phyloP scores from a whole-genome alignment of 1,140 invertebrate genomes.

The Papilio dardanus region DNA sequence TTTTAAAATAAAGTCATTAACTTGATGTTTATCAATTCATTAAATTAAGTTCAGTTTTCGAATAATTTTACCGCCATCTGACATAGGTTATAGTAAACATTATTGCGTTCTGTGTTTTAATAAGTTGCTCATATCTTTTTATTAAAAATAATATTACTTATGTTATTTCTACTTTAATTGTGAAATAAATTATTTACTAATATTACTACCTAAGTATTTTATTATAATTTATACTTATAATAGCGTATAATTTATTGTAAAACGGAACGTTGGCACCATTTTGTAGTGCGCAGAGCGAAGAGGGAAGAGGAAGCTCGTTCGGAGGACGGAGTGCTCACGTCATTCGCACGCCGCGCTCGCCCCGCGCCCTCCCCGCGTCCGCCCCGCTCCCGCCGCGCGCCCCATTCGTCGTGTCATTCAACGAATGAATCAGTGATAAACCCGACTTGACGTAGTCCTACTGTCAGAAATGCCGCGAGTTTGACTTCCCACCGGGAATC shows the following conservation, averaged over 20 bases:
- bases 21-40: too few species aligned
- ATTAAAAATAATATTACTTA: not conserved
- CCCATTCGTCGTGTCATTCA: constrained; percentile 50
- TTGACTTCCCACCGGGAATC: constrained; percentile 62
- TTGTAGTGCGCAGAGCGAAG: constrained; percentile 20
- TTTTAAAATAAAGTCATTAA: too few species aligned
- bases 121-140: not conserved
- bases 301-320: constrained; percentile 31
- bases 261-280: constrained; percentile 17
- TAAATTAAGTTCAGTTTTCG: not conserved
- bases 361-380: not conserved
- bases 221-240: not conserved
- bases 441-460: constrained; percentile 60
- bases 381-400: not conserved
- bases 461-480: constrained; percentile 68
- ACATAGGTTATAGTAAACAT: not conserved
- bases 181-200: not conserved
- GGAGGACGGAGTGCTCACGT: constrained; percentile 32
- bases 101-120: not conserved
- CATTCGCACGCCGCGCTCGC: not conserved
- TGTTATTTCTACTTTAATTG: not conserved
- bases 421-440: constrained; percentile 69
- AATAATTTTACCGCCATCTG: constrained; percentile 4
- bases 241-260: not conserved
- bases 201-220: not conserved